Evolutionary conservation across 2,888 invertebrate genomes (phyloP).

Genomic region (Globia sparganii): DNA sequence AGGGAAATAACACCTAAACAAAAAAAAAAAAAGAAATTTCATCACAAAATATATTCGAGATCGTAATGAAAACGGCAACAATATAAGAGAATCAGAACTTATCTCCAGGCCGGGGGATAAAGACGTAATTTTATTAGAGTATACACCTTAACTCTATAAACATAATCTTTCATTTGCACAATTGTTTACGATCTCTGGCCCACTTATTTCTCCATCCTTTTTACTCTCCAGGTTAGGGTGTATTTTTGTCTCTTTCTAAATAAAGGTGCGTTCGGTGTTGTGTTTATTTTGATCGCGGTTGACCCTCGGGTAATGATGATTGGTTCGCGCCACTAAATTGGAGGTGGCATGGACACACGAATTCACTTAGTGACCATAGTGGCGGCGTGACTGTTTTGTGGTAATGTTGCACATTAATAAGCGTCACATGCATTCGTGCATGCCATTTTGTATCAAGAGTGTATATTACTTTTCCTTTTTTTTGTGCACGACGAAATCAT

Average conservation of each 20-base stretch:
- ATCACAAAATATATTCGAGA: conserved; percentile 56
- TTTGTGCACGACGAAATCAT: background rate
- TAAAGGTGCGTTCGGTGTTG: conserved; percentile 77
- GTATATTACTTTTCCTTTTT: background rate
- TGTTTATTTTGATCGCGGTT: conserved; percentile 73
- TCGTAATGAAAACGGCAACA: conserved; percentile 63
- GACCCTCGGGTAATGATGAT: conserved; percentile 86
- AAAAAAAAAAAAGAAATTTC: conserved; percentile 49
- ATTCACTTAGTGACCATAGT: conserved; percentile 87
- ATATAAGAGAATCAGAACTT: conserved; percentile 79
- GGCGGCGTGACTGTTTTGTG: conserved; percentile 62
- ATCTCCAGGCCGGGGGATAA: conserved; percentile 79
- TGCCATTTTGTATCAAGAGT: conserved; percentile 17
- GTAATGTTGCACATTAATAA: conserved; percentile 70
- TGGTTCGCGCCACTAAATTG: conserved; percentile 83
- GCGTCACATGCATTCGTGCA: conserved; percentile 58
- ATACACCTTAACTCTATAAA: conserved; percentile 88
- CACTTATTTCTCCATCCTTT: conserved; percentile 68
- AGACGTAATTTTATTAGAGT: conserved; percentile 85
- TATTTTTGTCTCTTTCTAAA: conserved; percentile 70
- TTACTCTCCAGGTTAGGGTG: conserved; percentile 52
- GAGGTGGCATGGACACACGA: conserved; percentile 88
- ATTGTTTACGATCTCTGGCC: conserved; percentile 83
- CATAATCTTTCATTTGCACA: conserved; percentile 89
- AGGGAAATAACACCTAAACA: conserved; percentile 17